These are phyloP conservation scores for Tanaodytes sp. DNA, from an alignment of 2,888 invertebrate genomes.

Conservation along the genomic window DNA sequence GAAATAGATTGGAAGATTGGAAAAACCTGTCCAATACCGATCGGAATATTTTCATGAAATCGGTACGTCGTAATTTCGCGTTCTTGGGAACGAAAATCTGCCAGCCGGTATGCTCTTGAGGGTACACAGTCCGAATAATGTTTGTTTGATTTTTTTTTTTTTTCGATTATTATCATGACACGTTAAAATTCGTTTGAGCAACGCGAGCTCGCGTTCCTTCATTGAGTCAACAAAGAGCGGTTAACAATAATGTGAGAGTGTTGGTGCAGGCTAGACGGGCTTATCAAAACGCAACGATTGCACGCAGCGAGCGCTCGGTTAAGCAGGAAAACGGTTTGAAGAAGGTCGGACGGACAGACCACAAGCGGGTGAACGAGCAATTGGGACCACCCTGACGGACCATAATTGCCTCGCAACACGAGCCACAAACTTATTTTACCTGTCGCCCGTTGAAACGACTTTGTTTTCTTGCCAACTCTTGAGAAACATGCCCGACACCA, in stretches of 20 bases:
- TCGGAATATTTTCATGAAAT: too few relatives aligned
- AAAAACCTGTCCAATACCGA: too few relatives aligned
- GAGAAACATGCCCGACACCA: constrained; percentile 37
- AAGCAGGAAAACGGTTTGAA: constrained; percentile 45
- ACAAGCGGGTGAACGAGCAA: constrained; percentile 45
- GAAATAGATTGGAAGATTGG: too few relatives aligned
- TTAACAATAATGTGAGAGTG: constrained; percentile 34
- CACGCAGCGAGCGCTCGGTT: constrained; percentile 22
- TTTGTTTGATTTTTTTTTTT: not conserved
- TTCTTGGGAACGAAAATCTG: too few relatives aligned
- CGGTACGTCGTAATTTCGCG: too few relatives aligned
- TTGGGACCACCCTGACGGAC: constrained; percentile 52
- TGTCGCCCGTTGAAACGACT: constrained; percentile 56
- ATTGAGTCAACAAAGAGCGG: constrained; percentile 38
- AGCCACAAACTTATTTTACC: constrained; percentile 55
- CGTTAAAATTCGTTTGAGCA: constrained; percentile 1
- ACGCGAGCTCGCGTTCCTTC: constrained; percentile 32
- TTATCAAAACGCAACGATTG: constrained; percentile 47
- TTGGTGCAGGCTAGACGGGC: constrained; percentile 36
- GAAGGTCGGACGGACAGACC: constrained; percentile 48
- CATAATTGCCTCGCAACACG: constrained; percentile 52
- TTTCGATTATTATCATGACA: not conserved
- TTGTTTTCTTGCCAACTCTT: constrained; percentile 44
- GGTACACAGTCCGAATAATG: too few relatives aligned
- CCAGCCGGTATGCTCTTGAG: too few relatives aligned